Percentiles rank a stretch among this genome's conserved stretches.
Conservation (phyloP, 92 coral and sea anemone species). For the Parazoanthus darwini region DNA sequence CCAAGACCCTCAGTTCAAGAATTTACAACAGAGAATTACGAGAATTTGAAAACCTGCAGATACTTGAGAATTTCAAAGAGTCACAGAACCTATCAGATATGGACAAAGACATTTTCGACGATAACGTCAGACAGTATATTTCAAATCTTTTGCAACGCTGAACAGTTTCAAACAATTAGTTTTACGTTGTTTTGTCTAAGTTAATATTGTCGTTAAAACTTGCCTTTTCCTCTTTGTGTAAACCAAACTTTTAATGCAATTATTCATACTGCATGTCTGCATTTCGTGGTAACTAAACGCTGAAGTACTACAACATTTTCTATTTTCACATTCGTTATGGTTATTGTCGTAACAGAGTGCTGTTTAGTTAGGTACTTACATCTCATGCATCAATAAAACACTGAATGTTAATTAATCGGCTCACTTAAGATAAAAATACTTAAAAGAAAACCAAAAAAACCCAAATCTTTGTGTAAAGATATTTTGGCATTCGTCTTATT, state of each 20-base stretch:
- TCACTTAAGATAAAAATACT: background rate
- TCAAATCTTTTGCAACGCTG: background rate
- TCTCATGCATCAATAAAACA: background rate
- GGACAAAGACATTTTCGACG: constrained; percentile 10
- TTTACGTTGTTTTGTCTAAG: too few species aligned
- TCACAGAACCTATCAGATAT: constrained; percentile 36
- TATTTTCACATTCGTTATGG: too few species aligned
- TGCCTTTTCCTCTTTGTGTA: background rate
- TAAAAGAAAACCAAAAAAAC: background rate
- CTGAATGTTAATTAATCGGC: background rate
- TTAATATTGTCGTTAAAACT: too few species aligned
- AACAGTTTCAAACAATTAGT: too few species aligned
- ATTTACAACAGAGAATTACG: constrained; percentile 72
- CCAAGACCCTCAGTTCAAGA: constrained; percentile 65
- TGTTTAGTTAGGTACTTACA: too few species aligned
- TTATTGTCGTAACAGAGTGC: background rate
- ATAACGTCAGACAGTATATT: constrained; percentile 15
- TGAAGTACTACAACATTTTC: too few species aligned
- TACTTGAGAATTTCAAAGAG: constrained; percentile 55
- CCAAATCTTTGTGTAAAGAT: background rate
- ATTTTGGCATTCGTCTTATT: too few species aligned
- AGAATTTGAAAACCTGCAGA: constrained; percentile 71
- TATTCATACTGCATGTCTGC: background rate
- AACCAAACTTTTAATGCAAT: background rate
- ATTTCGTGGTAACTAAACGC: background rate